phyloP scores from a whole-genome alignment of 2,888 invertebrate genomes.

The Caenorhabditis wallacei region DNA sequence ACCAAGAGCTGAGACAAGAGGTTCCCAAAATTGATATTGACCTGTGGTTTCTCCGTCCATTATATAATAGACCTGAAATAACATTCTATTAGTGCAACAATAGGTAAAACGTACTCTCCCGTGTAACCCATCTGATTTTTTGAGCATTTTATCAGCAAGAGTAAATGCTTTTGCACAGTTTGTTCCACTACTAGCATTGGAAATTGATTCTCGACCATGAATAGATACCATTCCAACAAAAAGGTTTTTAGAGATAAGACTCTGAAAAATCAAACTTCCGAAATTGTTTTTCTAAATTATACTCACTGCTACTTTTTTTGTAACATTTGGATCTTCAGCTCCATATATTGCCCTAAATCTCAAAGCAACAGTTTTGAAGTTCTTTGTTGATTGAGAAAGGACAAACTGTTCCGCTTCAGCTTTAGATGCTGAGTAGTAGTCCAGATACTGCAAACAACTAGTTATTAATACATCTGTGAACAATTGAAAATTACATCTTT shows the following conservation, averaged over 20 bases:
- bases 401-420: slow-evolving; percentile 45
- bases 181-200: slow-evolving; percentile 27
- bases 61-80: slow-evolving; percentile 53
- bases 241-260: slow-evolving; percentile 21
- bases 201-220: slow-evolving; percentile 47
- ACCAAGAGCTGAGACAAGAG: slow-evolving; percentile 37
- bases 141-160: slow-evolving; percentile 38
- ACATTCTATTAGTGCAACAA: background rate
- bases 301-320: slow-evolving; percentile 53
- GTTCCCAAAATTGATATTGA: slow-evolving; percentile 51
- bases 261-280: slow-evolving; percentile 10
- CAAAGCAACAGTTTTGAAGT: slow-evolving; percentile 40
- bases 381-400: slow-evolving; percentile 12
- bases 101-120: slow-evolving; percentile 26
- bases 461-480: background rate
- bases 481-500: background rate
- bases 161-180: slow-evolving; percentile 45
- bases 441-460: slow-evolving; percentile 42
- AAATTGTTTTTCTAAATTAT: background rate
- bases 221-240: slow-evolving; percentile 36
- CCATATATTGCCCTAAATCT: slow-evolving; percentile 60
- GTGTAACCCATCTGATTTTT: slow-evolving; percentile 26
- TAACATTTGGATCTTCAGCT: slow-evolving; percentile 59
- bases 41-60: slow-evolving; percentile 33
- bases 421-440: slow-evolving; percentile 52